Base-by-base conservation (phyloP, 23 tunicate species). In the Ciona savignyi region DNA sequence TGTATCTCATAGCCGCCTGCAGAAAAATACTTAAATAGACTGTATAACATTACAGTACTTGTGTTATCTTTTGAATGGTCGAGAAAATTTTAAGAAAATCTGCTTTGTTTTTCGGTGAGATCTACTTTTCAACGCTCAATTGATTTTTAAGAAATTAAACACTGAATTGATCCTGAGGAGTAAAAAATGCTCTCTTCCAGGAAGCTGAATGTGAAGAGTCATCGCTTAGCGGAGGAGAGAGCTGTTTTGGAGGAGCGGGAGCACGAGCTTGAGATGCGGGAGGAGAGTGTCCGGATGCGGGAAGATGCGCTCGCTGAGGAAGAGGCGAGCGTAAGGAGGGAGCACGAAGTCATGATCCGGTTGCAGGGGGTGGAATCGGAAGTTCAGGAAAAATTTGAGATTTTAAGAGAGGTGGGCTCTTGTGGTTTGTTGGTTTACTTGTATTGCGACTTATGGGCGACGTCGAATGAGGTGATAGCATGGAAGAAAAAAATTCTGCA, bases 331-430 rank as follows among this genome's bases (percentile, higher is more conserved):
- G 70, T 82, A 76, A 30, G 84, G 30, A 77, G 72, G 26, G 70
- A 82, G n/a, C 62, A 82, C 32, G 84, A 78, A 15, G 85, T 88
- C 20, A 75, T 77, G 70, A 71, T 48, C 1, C 64, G 85, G 26
- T 74, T 89, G 1, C 79, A 83, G 48, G 89, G 85, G 0, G 96
- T 89, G 0, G 96, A 89, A 78, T 24, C 73, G n/a, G 85, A 78
- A 63, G 89, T 89, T 56, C 80, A 89, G 49, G 89, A 83, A 68
- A 89, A 83, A 35, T 35, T 88, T 66, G 84, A 73, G 21, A 35
- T 73, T 23, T 49, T 87, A 29, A 77, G 75, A 51, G 83, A 81
- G 62, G 81, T 83, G 30, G 25, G 67, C 22, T 0, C 20, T 42
- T 9, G 9, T 42, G 56, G 11, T 6, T 42, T 6, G 56, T 9